Evolutionary conservation across 30 jellyfish, hydroid and myxozoan species (phyloP).

Genomic region (Catostylus mosaicus): DNA sequence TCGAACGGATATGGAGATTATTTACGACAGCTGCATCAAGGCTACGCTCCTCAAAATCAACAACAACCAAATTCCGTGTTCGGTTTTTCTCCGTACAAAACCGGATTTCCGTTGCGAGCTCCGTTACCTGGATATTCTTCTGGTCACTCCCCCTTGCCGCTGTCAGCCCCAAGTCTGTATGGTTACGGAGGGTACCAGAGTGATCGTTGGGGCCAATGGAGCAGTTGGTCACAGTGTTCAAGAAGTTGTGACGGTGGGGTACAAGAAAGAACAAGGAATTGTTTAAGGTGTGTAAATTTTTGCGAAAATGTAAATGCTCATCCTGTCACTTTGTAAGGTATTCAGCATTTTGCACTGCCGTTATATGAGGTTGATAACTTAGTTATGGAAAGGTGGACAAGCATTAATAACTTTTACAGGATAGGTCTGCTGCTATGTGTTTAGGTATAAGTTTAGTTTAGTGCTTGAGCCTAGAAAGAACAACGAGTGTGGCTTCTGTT

Average conservation of each 20-base stretch:
- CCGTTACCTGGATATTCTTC: conserved; percentile 60
- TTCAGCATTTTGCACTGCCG: too few species aligned
- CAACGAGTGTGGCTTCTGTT: neutral
- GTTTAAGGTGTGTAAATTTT: conserved; percentile 31
- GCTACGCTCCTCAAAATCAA: conserved; percentile 36
- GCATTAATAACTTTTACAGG: too few species aligned
- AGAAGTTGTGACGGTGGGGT: conserved; percentile 75
- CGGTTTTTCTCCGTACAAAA: conserved; percentile 44
- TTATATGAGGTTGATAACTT: too few species aligned
- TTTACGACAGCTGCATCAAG: conserved; percentile 40
- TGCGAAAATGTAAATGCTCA: too few species aligned
- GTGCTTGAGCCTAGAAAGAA: neutral
- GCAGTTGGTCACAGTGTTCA: conserved; percentile 75
- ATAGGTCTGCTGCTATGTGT: too few species aligned
- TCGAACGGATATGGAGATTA: conserved; percentile 54
- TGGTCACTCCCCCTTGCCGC: conserved; percentile 68
- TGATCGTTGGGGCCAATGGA: conserved; percentile 68
- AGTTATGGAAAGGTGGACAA: too few species aligned
- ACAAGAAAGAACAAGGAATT: conserved; percentile 68
- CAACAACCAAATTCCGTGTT: conserved; percentile 39
- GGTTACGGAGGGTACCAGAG: conserved; percentile 65
- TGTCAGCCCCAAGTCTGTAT: conserved; percentile 68
- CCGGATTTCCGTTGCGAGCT: conserved; percentile 58
- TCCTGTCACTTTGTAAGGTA: too few species aligned
- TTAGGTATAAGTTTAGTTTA: too few species aligned